These are phyloP conservation scores for Sus scrofa DNA, from an alignment of 2,113 vertebrate genomes.

Conservation along the genomic window T2T-Sscrofa CM000814.6:61319001-61319500, in stretches of 20 bases:
- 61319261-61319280: background rate
- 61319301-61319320: accelerated
- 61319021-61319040: constrained; percentile 63
- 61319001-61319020: background rate
- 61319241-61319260: background rate
- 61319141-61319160: constrained; percentile 76
- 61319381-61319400: too few species aligned
- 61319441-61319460: too few species aligned
- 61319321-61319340: background rate
- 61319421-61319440: too few species aligned
- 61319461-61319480: too few species aligned
- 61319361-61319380: too few species aligned
- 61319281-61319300: background rate
- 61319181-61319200: background rate
- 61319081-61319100: constrained; percentile 82
- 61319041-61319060: constrained; percentile 71
- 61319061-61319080: constrained; percentile 76
- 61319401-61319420: too few species aligned
- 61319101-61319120: constrained; percentile 79
- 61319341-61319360: too few species aligned
- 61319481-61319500: too few species aligned
- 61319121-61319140: constrained; percentile 81
- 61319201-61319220: too few species aligned
- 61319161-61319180: accelerated
- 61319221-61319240: background rate